Base-by-base conservation (phyloP, 2,797 vertebrate species). In the Phoebastria nigripes region DNA sequence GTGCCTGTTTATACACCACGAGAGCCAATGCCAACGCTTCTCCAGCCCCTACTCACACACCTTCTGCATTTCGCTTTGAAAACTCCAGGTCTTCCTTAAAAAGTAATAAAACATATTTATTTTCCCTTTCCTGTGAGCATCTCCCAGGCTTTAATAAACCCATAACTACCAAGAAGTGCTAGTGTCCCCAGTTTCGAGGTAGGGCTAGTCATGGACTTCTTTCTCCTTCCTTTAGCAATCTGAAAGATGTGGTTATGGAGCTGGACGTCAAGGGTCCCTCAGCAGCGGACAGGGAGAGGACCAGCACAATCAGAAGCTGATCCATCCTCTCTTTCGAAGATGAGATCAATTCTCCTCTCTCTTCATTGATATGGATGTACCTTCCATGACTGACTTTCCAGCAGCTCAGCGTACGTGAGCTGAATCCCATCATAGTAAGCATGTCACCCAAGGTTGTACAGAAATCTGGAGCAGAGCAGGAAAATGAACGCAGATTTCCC, bases 161-260 rank as follows among this genome's bases (percentile, higher is more conserved):
- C 1, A 0, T 17, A 72, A 47, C 4, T 58, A 76, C 9, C 2
- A 2, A 29, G 15, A 72, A 51, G 6, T 35, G 46, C 22, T 37
- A 58, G 26, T 39, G 15, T 31, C 13, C 4, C 35, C 19, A 2
- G 0, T 73, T 66, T 84, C 63, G 49, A 63, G 2, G 24, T 21
- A 17, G 9, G 46, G 16, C 6, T 52, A 21, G 1, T 42, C 44
- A 76, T 4, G 8, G 24, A n/a, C 28, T 69, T 67, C n/a, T 19
- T 61, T 71, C 11, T 72, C 25, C 11, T 69, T 42, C 14, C 65
- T 82, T 69, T 12, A 92, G 9, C 13, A 29, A 29, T 8, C 11
- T 49, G 11, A 28, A 78, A 81, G 33, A 37, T 55, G 21, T 4
- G 17, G 6, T 35, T 59, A 49, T 26, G 66, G 44, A 92, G 19